Conservation (phyloP, 2,797 vertebrate genomes). For the Acanthornis magna region DNA sequence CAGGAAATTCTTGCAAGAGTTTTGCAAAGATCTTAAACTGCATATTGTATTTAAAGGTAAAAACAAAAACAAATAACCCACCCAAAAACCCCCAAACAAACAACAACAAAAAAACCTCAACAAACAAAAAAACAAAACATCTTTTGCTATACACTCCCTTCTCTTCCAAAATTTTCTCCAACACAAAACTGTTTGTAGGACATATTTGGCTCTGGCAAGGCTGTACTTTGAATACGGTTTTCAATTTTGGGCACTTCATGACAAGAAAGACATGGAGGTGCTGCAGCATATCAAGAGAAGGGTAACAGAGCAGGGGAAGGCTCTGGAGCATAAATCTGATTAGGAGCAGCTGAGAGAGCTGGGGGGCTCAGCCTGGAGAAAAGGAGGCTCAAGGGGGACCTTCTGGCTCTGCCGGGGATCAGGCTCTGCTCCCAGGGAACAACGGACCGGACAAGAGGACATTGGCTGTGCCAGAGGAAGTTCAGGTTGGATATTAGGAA, state of each 20-base stretch:
- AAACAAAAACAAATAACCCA: neutral
- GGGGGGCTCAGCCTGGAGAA: neutral
- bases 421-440: fast-evolving
- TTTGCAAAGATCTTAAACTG: neutral
- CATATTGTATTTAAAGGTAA: neutral
- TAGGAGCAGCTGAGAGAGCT: fast-evolving
- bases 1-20: constrained; percentile 3
- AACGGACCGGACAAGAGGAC: neutral
- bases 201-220: no score
- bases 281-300: neutral
- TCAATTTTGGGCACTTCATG: fast-evolving
- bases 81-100: neutral
- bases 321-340: neutral
- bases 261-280: neutral
- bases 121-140: no score
- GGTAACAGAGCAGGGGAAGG: fast-evolving
- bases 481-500: no score
- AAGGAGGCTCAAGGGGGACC: neutral
- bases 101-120: neutral
- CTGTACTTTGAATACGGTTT: neutral
- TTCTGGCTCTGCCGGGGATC: fast-evolving
- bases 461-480: neutral
- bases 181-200: neutral
- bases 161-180: neutral
- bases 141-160: neutral